Evolutionary conservation across 2,113 vertebrate genomes (phyloP).

Genomic region (Menura novaehollandiae): DNA sequence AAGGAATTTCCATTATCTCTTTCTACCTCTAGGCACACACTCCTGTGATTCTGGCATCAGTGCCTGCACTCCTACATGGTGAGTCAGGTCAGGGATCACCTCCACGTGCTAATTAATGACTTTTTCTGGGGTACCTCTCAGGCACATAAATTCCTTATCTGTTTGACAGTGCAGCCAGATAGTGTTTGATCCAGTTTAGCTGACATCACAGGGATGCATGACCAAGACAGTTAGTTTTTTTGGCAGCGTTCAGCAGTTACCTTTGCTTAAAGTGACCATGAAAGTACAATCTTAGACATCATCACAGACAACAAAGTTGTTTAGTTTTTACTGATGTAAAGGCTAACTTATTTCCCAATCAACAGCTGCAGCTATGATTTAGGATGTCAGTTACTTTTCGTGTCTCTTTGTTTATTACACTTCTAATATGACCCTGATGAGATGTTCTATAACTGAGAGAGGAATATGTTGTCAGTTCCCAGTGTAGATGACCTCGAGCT

Average conservation of each 20-base stretch:
- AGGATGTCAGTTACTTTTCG: neutral
- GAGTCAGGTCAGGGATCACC: neutral
- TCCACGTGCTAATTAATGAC: neutral
- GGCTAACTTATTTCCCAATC: neutral
- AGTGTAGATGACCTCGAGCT: neutral
- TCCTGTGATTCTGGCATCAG: neutral
- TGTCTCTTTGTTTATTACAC: neutral
- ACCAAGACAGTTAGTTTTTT: neutral
- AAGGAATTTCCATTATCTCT: neutral
- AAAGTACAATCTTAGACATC: neutral
- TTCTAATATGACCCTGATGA: neutral
- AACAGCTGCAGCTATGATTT: neutral
- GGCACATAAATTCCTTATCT: neutral
- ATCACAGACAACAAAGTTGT: neutral
- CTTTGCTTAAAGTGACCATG: neutral
- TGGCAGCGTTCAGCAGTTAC: neutral
- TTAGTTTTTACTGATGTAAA: neutral
- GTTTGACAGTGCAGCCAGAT: neutral
- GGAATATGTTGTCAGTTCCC: neutral
- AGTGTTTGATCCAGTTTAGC: neutral
- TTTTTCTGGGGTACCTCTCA: neutral
- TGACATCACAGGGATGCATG: neutral
- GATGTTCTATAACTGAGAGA: neutral
- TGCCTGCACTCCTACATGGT: rapidly evolving
- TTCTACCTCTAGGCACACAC: neutral